Base-by-base conservation (phyloP, 37 sponge, comb jelly and placozoan species). In the Amphimedon queenslandica region DNA sequence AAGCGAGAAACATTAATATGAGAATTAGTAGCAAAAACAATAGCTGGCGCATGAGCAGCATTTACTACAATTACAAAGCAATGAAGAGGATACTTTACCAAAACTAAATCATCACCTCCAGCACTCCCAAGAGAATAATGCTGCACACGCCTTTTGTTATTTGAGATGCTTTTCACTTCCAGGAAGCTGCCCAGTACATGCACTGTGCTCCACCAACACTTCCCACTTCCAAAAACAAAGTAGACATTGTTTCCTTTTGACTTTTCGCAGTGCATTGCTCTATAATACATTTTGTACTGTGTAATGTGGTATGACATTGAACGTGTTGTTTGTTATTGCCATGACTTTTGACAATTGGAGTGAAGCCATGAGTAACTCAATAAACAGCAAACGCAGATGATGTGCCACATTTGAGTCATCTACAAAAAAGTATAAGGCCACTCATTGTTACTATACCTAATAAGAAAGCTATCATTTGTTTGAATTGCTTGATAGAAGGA, bases 21-120 rank as follows among this genome's bases (percentile, higher is more conserved):
- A 3, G 18, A 11, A 18, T 84, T 60, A 36, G 74, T 76, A 2
- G 78, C 69, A 36, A 84, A 21, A n/a, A 84, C 78, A 31, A 84
- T 38, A 43, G 84, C 84, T 35, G 84, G 84, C 4, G 76, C 84
- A 40, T 77, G 84, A 23, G 84, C 73, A 34, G 78, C 67, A 20
- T 69, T 67, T 1, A 77, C 70, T 8, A 58, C 84, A 32, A 77
- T 40, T 57, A 80, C 63, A 34, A 84, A 84, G 25, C 69, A 66
- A 21, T 42, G 23, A 25, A 25, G 37, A 32, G 70, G 74, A 78
- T 84, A n/a, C 84, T 76, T 83, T 41, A 83, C 43, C 1, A 42
- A 60, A 83, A 77, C 76, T 4, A 83, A 57, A 37, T 70, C 65
- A 61, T 83, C 84, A 34, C n/a, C 31, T 63, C 23, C 33, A 35